A percentile compares a stretch with the other conserved stretches of the same genome.
phyloP scores from a whole-genome alignment of 2,888 invertebrate genomes.

The Cactoblastis cactorum region DNA sequence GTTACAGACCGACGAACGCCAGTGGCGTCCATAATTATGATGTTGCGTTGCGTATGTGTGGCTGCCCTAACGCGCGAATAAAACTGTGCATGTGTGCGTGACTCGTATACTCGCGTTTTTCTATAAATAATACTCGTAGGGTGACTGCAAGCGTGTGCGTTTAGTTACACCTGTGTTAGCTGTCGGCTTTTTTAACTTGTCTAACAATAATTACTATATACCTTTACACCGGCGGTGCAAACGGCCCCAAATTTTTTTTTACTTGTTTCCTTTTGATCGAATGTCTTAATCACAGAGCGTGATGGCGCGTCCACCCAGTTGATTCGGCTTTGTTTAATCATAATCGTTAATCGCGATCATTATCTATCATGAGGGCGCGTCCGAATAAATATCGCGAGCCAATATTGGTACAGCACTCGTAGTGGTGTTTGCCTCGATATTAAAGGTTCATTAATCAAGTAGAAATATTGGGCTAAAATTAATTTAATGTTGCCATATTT shows the following conservation, averaged over 20 bases:
- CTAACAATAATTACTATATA: slow-evolving; percentile 76
- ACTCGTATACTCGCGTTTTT: slow-evolving; percentile 23
- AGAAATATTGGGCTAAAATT: slow-evolving; percentile 11
- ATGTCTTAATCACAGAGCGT: slow-evolving; percentile 47
- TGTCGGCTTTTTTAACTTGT: slow-evolving; percentile 70
- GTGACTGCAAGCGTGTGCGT: slow-evolving; percentile 26
- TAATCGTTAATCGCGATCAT: slow-evolving; percentile 41
- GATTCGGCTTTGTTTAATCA: slow-evolving; percentile 33
- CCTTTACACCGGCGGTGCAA: slow-evolving; percentile 61
- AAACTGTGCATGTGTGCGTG: slow-evolving; percentile 34
- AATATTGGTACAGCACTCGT: slow-evolving; percentile 48
- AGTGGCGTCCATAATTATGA: slow-evolving; percentile 74
- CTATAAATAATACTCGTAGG: slow-evolving; percentile 8
- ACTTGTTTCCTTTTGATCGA: slow-evolving; percentile 31
- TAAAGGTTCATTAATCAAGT: slow-evolving; percentile 23
- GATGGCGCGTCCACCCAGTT: slow-evolving; percentile 33
- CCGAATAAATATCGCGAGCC: slow-evolving; percentile 34
- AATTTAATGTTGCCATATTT: slow-evolving; percentile 1
- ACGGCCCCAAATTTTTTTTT: slow-evolving; percentile 23
- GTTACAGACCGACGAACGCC: slow-evolving; percentile 77
- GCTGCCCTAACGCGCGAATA: slow-evolving; percentile 51
- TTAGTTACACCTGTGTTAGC: slow-evolving; percentile 37
- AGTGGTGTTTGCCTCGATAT: slow-evolving; percentile 29
- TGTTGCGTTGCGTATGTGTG: slow-evolving; percentile 49
- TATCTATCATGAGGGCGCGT: slow-evolving; percentile 34